Conservation (phyloP, 2,797 vertebrate genomes). For the Caiman crocodilus region DNA sequence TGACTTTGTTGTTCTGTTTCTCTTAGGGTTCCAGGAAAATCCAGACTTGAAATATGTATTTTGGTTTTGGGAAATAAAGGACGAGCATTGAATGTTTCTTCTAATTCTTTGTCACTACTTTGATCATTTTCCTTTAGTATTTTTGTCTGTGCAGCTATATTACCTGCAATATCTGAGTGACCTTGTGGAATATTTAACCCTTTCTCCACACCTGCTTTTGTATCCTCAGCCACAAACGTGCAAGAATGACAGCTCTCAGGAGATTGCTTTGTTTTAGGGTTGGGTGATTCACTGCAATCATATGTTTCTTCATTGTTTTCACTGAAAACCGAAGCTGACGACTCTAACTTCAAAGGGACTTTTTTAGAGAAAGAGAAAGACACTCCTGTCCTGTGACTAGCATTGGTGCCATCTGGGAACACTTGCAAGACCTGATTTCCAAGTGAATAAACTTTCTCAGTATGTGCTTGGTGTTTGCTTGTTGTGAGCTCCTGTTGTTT, state of each 20-base stretch:
- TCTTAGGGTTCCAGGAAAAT: conserved; percentile 56
- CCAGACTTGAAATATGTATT: conserved; percentile 67
- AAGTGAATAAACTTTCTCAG: conserved; percentile 57
- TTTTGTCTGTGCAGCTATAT: conserved; percentile 55
- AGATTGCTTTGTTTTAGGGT: conserved; percentile 81
- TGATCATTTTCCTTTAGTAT: conserved; percentile 65
- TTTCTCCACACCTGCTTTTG: conserved; percentile 45
- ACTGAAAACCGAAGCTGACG: conserved; percentile 95
- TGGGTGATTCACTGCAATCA: conserved; percentile 83
- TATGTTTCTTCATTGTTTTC: conserved; percentile 92
- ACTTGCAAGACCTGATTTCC: conserved; percentile 70
- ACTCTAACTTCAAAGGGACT: conserved; percentile 91
- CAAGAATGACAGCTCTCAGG: conserved; percentile 69
- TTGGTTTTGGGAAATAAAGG: conserved; percentile 71
- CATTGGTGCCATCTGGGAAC: conserved; percentile 69
- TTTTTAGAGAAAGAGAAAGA: conserved; percentile 98
- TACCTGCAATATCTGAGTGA: conserved; percentile 52
- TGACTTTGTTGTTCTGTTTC: conserved; percentile 56
- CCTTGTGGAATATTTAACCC: conserved; percentile 5
- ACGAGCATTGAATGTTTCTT: conserved; percentile 60
- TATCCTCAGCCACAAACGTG: conserved; percentile 59
- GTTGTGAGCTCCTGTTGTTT: conserved; percentile 46
- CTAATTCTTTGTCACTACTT: conserved; percentile 43
- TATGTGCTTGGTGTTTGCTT: conserved; percentile 67
- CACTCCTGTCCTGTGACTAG: conserved; percentile 87